A percentile compares a stretch with the other conserved stretches of the same genome.
phyloP scores from a whole-genome alignment of 1,140 invertebrate genomes.

The Lamellibrachia luymesi region DNA sequence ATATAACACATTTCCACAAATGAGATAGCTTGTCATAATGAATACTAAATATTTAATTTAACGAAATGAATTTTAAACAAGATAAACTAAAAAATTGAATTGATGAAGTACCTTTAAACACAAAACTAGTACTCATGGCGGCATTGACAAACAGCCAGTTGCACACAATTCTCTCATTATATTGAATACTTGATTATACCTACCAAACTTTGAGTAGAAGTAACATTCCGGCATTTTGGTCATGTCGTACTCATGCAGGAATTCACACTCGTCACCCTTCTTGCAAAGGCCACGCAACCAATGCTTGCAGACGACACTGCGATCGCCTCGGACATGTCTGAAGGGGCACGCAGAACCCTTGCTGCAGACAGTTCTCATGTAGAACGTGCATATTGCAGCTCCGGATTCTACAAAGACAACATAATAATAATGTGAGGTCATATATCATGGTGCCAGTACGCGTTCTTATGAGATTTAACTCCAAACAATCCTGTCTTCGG shows the following conservation, averaged over 20 bases:
- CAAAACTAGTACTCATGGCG: too few relatives aligned
- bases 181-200: constrained; percentile 26
- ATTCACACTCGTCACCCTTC: constrained; percentile 99
- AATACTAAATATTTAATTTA: too few relatives aligned
- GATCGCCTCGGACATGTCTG: constrained; percentile 92
- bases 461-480: too few relatives aligned
- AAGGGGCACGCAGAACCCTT: constrained; percentile 93
- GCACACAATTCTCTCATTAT: too few relatives aligned
- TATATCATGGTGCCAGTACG: background rate
- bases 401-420: constrained; percentile 77
- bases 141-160: too few relatives aligned
- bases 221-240: constrained; percentile 99
- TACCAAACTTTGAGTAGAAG: constrained; percentile 83
- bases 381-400: constrained; percentile 93
- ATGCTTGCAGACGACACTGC: constrained; percentile 99
- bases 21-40: too few relatives aligned
- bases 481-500: too few relatives aligned
- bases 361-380: constrained; percentile 73
- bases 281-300: constrained; percentile 98
- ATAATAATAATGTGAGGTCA: constrained; percentile 9
- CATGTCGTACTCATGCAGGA: constrained; percentile 99
- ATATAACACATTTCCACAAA: too few relatives aligned
- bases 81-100: too few relatives aligned
- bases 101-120: too few relatives aligned
- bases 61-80: too few relatives aligned